Percentiles rank a stretch among this genome's conserved stretches.
phyloP scores from a whole-genome alignment of 2,888 invertebrate genomes.

The Morpho helenor region DNA sequence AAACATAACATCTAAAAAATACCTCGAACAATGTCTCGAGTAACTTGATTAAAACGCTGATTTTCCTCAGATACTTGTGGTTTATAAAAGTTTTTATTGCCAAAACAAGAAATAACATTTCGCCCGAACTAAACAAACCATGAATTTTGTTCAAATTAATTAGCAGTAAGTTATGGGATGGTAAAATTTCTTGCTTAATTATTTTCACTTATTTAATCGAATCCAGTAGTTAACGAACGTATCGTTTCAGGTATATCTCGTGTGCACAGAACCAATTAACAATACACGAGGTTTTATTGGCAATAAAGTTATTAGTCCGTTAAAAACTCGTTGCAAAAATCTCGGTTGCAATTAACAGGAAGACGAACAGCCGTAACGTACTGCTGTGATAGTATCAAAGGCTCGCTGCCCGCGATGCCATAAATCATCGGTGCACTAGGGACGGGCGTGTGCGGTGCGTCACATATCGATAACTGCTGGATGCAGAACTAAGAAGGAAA shows the following conservation, averaged over 20 bases:
- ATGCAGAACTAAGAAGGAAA: no score
- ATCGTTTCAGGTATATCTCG: not conserved
- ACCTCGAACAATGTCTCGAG: not conserved
- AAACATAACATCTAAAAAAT: slow-evolving; percentile 1
- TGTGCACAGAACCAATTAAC: not conserved
- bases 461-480: no score
- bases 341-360: slow-evolving; percentile 48
- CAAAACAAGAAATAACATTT: slow-evolving; percentile 3
- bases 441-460: no score
- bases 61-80: slow-evolving; percentile 1
- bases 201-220: not conserved
- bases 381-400: slow-evolving; percentile 26
- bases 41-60: slow-evolving; percentile 5
- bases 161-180: no score
- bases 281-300: not conserved
- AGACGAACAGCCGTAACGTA: slow-evolving; percentile 56
- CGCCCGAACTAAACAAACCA: not conserved
- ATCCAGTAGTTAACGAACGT: not conserved
- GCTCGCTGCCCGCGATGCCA: no score
- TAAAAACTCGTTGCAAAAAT: slow-evolving; percentile 11
- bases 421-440: no score
- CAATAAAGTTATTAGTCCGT: not conserved
- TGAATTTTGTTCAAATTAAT: no score
- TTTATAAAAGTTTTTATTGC: slow-evolving; percentile 1
- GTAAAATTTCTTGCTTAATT: no score